phyloP scores from a whole-genome alignment of 2,797 vertebrate species.

The Hydrolagus colliei region DNA sequence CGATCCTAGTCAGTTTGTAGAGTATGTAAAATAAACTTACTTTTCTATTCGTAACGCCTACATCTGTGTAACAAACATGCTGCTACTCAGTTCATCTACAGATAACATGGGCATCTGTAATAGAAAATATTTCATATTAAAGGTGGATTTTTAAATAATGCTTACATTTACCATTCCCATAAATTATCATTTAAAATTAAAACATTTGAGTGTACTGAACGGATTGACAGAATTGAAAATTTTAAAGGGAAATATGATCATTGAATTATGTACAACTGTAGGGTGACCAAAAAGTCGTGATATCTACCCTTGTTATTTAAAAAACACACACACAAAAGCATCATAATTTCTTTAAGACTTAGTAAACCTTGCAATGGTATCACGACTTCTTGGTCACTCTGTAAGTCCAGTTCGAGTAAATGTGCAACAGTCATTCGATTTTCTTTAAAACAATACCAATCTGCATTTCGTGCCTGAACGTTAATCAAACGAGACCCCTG shows the following conservation, averaged over 20 bases:
- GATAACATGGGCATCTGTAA: conserved; percentile 68
- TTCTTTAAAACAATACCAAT: too few species aligned
- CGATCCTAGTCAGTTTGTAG: conserved; percentile 33
- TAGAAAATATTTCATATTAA: conserved; percentile 55
- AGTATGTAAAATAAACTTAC: conserved; percentile 58
- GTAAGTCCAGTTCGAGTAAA: too few species aligned
- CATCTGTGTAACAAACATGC: conserved; percentile 72
- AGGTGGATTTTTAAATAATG: conserved; percentile 40
- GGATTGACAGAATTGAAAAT: not conserved
- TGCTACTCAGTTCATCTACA: conserved; percentile 70
- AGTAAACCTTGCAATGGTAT: too few species aligned
- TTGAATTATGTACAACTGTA: conserved; percentile 33
- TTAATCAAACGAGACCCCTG: too few species aligned
- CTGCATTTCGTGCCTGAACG: too few species aligned
- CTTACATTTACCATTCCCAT: conserved; percentile 42
- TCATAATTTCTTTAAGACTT: too few species aligned
- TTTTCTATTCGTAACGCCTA: conserved; percentile 59
- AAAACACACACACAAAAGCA: too few species aligned
- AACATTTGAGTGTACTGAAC: conserved; percentile 17
- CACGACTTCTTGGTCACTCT: too few species aligned
- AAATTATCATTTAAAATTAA: conserved; percentile 34
- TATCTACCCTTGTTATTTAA: conserved; percentile 22
- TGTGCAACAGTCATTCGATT: too few species aligned
- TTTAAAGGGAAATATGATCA: conserved; percentile 6
- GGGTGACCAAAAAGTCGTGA: conserved; percentile 33